Conservation (phyloP, 2,888 invertebrate species). For the Eristalinus aeneus region DNA sequence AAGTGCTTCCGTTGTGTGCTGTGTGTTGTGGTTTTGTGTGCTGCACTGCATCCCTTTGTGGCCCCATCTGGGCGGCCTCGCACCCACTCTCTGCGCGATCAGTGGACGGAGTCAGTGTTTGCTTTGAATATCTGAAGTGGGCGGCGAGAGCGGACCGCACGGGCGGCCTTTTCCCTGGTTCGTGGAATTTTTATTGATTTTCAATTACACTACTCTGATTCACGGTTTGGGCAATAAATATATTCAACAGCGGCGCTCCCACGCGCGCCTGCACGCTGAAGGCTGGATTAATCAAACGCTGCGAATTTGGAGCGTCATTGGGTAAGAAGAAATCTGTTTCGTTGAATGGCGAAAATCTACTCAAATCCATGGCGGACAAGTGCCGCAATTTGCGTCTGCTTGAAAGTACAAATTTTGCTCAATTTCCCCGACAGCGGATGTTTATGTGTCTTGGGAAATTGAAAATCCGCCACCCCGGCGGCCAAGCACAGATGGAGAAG, state of each 20-base stretch:
- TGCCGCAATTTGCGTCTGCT: not conserved
- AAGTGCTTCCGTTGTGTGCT: not conserved
- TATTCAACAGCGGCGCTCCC: not conserved
- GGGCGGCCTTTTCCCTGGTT: not conserved
- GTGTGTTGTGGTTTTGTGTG: not conserved
- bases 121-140: not conserved
- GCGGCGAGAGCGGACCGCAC: not conserved
- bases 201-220: constrained; percentile 18
- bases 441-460: constrained; percentile 3
- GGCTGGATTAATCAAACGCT: constrained; percentile 1
- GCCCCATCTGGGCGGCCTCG: not conserved
- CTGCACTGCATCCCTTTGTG: not conserved
- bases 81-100: not conserved
- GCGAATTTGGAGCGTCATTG: constrained; percentile 16
- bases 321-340: constrained; percentile 33
- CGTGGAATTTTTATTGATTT: constrained; percentile 38
- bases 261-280: not conserved
- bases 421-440: not conserved
- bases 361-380: not conserved
- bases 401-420: not conserved
- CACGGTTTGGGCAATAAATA: constrained; percentile 22
- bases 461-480: constrained; percentile 1
- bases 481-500: not conserved
- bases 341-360: not conserved
- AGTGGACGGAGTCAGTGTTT: not conserved